Conservation (phyloP, 2,113 vertebrate genomes). For the Donacobius atricapilla region DNA sequence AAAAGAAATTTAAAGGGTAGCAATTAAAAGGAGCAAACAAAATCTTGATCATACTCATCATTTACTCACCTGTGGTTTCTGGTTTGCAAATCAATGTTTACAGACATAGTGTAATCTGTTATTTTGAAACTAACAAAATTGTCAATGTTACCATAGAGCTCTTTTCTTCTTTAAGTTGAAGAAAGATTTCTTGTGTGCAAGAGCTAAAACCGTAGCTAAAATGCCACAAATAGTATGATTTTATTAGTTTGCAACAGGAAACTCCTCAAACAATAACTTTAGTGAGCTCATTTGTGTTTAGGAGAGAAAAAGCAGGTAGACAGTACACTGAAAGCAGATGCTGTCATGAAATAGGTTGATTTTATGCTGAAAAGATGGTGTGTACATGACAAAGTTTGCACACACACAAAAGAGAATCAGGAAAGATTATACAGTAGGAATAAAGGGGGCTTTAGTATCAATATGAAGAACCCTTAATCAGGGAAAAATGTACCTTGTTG, state of each 20-base stretch:
- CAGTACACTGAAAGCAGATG: not conserved
- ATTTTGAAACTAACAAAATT: not conserved
- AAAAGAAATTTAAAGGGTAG: slow-evolving; percentile 10
- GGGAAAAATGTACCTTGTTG: not conserved
- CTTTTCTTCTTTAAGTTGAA: not conserved
- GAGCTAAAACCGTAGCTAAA: not conserved
- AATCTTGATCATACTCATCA: not conserved
- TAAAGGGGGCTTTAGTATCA: not conserved
- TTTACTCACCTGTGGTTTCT: not conserved
- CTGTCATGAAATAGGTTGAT: not conserved
- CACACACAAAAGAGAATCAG: not conserved
- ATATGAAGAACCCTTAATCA: not conserved
- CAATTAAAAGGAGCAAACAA: slow-evolving; percentile 20
- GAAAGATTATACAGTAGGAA: not conserved
- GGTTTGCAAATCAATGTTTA: not conserved
- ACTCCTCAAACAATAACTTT: not conserved
- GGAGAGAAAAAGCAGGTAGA: not conserved
- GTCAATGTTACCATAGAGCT: not conserved
- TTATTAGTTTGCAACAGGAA: not conserved
- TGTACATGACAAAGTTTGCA: not conserved
- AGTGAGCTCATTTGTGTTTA: not conserved
- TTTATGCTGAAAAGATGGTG: not conserved
- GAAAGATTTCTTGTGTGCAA: not conserved
- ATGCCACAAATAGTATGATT: not conserved
- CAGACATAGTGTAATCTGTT: not conserved